Base-by-base conservation (phyloP, 2,113 vertebrate genomes). In the Triplophysa siluroides region DNA sequence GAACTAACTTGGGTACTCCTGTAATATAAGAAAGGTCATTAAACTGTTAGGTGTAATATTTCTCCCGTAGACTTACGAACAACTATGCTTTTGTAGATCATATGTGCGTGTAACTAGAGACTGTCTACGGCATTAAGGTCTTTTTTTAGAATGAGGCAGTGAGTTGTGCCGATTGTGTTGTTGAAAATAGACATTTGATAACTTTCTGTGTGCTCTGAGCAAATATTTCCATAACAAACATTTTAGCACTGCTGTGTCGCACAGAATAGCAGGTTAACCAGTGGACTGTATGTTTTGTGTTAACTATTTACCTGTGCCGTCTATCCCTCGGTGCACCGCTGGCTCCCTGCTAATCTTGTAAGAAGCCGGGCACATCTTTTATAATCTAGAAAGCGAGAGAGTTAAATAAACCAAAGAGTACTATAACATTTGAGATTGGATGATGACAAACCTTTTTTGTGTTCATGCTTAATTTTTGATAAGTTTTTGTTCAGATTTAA, bases 301-400 rank as follows among this genome's bases (percentile, higher is more conserved):
- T 74, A 83, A 78, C 50, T 38, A 58, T 63, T 90, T 61, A 91
- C 91, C 89, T 84, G 80, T 33, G 33, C 26, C 21, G 83, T 81
- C 90, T 92, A 96, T 87, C 95, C 93, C 85, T 96, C 94, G 45
- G 90, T 88, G 86, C 97, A 99, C 88, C 93, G 86, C 1, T 95
- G 95, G 88, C 95, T 98, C 84, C 93, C 93, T 66, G 96, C 96
- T 89, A 99, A 86, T 71, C 96, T 95, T 63, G 90, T 97, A 68
- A 99, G 95, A 82, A 99, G 94, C 88, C 94, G 92, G 88, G 96
- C 96, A 85, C 97, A 99, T 92, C 97, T 89, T 90, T 94, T 97
- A 85, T 95, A 99, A 91, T 95, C 97, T 99, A 81, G 56, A 83
- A 24, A 64, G 21, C 33, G 24, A 65, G 74, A 81, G 2, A 75